Evolutionary conservation across 2,797 vertebrate species (phyloP), one percentile per base, ranked within the genome.

Genomic region (Podarcis lilfordi): DNA sequence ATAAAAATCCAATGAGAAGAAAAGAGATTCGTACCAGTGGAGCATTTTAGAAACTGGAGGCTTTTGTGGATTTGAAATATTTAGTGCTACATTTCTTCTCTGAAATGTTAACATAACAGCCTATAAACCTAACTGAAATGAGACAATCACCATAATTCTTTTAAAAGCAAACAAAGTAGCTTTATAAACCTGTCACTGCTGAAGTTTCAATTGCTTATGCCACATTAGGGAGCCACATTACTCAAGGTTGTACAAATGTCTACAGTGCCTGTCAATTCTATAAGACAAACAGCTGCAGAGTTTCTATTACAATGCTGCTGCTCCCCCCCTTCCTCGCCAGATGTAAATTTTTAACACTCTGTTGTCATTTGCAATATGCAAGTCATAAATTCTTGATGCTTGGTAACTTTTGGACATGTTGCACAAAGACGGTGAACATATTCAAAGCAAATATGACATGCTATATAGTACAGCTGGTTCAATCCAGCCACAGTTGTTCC

Each of bases 91-190:
- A 88, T 72, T 84, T 88, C 87, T 64, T 80, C 35, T 80, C 76
- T 89, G 82, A 89, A 89, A 89, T 89, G 68, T 89, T 80, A 89
- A 89, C 87, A 85, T 89, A 85, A 84, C 75, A 84, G 77, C 82
- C 87, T 74, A 84, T 89, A 89, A 89, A 80, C 37, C 68, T 85
- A 89, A 80, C 82, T 32, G 82, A 80, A 89, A 85, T 85, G 76
- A 89, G 82, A 84, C 82, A 89, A 89, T 89, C 76, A 74, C 82
- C 82, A 89, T 85, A 89, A 89, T 89, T 89, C 87, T 85, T 89
- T 85, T 85, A 85, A 84, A 85, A 89, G 87, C 76, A 89, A 85
- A 80, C 82, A 80, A 84, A 89, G 83, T 85, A 80, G 87, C 82
- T 89, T 80, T 89, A 89, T 89, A 85, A 89, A 85, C 76, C 87